A percentile compares a stretch with the other conserved stretches of the same genome.
These are phyloP conservation scores for Idaea aversata DNA, from an alignment of 2,888 invertebrate genomes.

Conservation along the genomic window DNA sequence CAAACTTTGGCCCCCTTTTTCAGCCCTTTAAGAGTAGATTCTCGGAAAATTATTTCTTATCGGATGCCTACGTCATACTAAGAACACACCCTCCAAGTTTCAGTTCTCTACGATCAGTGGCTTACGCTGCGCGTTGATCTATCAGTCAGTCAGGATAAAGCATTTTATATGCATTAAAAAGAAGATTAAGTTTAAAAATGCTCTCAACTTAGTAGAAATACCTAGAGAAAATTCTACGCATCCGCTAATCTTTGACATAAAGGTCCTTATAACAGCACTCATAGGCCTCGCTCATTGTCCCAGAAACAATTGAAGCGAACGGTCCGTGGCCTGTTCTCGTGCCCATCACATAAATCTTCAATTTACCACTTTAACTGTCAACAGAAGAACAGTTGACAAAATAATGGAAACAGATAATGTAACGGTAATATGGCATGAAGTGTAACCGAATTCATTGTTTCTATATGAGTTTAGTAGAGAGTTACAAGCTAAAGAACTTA, in stretches of 20 bases:
- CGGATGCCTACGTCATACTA: too few relatives aligned
- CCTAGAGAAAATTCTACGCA: background rate
- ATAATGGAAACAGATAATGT: conserved; percentile 62
- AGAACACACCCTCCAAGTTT: too few relatives aligned
- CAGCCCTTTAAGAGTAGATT: too few relatives aligned
- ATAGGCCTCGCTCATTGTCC: background rate
- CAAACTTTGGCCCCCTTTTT: too few relatives aligned
- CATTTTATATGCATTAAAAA: too few relatives aligned
- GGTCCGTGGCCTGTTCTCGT: conserved; percentile 38
- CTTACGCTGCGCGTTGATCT: too few relatives aligned
- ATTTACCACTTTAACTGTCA: conserved; percentile 61
- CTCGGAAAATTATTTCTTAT: too few relatives aligned
- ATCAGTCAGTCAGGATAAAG: too few relatives aligned
- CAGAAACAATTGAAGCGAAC: conserved; percentile 33
- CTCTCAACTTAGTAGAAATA: background rate
- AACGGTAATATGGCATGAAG: conserved; percentile 48
- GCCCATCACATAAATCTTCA: conserved; percentile 52
- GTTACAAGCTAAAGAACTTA: too few relatives aligned
- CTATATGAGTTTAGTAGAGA: conserved; percentile 32
- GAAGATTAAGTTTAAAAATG: too few relatives aligned
- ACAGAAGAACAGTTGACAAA: conserved; percentile 55
- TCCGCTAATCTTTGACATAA: background rate
- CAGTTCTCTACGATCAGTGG: too few relatives aligned
- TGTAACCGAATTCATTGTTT: conserved; percentile 33
- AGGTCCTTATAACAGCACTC: background rate